phyloP scores from a whole-genome alignment of 1,140 invertebrate species.

The Saccostrea echinata region DNA sequence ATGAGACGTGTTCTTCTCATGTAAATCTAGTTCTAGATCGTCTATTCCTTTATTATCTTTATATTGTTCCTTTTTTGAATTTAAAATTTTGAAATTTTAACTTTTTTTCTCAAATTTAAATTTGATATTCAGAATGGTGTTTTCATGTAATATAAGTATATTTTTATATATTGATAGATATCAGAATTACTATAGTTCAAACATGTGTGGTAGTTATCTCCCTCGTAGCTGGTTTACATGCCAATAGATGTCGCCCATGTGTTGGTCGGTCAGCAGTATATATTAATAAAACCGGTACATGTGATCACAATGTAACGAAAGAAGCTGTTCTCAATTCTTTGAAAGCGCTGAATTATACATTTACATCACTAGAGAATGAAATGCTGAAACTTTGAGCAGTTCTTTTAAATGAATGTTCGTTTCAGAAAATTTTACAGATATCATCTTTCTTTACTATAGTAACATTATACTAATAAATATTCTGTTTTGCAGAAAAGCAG shows the following conservation, averaged over 20 bases:
- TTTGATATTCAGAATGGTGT: too few species aligned
- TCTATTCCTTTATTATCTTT: not conserved
- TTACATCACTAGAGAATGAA: not conserved
- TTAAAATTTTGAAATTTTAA: not conserved
- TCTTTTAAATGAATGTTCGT: not conserved
- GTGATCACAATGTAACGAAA: not conserved
- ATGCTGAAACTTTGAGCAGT: not conserved
- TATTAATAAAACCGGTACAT: not conserved
- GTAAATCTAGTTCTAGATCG: too few species aligned
- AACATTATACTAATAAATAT: too few species aligned
- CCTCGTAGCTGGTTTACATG: not conserved
- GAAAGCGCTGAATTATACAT: not conserved
- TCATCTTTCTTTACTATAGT: not conserved
- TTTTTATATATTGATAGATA: not conserved
- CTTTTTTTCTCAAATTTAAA: not conserved
- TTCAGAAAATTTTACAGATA: not conserved
- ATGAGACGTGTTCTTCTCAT: too few species aligned
- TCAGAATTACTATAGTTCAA: not conserved
- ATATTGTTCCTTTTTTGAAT: too few species aligned
- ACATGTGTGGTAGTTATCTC: not conserved
- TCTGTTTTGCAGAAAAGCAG: not conserved
- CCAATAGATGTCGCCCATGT: constrained; percentile 3
- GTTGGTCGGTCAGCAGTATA: not conserved
- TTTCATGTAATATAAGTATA: not conserved
- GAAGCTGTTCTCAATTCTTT: not conserved